phyloP scores from a whole-genome alignment of 2,888 invertebrate genomes.

The Adelphocoris suturalis region DNA sequence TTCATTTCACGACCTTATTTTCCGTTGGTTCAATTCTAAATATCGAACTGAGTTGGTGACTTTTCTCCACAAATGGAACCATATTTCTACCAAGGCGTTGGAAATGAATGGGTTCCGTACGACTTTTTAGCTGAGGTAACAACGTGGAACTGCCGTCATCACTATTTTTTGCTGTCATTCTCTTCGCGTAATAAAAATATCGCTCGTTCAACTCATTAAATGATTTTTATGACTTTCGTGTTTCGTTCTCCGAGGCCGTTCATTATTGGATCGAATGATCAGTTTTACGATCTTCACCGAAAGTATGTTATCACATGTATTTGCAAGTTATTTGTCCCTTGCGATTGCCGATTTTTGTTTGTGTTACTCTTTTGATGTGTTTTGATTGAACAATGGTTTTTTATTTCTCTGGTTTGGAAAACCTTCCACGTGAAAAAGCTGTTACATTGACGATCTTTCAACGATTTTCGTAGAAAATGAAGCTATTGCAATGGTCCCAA shows the following conservation, averaged over 20 bases:
- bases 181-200: not conserved
- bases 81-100: not conserved
- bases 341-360: too few relatives aligned
- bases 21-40: not conserved
- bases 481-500: too few relatives aligned
- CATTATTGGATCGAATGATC: not conserved
- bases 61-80: not conserved
- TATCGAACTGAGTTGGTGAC: not conserved
- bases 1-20: conserved; percentile 15
- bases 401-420: too few relatives aligned
- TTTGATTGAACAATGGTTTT: too few relatives aligned
- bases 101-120: not conserved
- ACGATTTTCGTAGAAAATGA: too few relatives aligned
- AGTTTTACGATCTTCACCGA: not conserved
- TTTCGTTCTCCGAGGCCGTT: not conserved
- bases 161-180: not conserved
- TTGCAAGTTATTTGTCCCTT: too few relatives aligned
- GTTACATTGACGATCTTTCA: too few relatives aligned
- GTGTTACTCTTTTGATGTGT: too few relatives aligned
- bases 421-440: too few relatives aligned
- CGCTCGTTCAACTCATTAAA: conserved; percentile 12
- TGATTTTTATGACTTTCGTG: not conserved
- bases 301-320: too few relatives aligned
- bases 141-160: conserved; percentile 31
- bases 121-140: not conserved